Conservation (phyloP, 2,797 vertebrate species). For the Pangasius sanitwongsei region DNA sequence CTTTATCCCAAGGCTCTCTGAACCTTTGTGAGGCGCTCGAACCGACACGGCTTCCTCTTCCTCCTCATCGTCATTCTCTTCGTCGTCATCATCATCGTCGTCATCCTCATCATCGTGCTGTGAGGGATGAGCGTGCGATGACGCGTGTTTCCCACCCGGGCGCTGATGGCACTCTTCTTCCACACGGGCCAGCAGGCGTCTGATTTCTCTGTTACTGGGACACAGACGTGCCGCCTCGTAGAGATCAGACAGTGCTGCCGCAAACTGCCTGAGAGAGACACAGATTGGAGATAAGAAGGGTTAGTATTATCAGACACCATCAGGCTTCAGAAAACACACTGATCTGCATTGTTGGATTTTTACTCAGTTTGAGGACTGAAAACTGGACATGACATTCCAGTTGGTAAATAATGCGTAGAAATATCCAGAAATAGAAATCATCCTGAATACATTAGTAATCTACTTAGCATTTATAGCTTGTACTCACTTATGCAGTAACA, state of each 20-base stretch:
- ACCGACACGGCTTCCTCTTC: constrained; percentile 40
- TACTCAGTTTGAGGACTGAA: too few relatives aligned
- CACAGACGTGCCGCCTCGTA: constrained; percentile 90
- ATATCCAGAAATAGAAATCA: neutral
- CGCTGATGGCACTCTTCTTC: constrained; percentile 93
- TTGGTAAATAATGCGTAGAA: neutral
- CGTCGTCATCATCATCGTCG: constrained; percentile 62
- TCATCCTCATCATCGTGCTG: constrained; percentile 72
- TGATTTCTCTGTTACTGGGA: constrained; percentile 92
- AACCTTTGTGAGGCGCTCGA: constrained; percentile 64
- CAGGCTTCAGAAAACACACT: neutral
- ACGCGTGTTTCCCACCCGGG: constrained; percentile 69
- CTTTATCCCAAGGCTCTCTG: constrained; percentile 62
- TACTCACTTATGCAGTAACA: neutral
- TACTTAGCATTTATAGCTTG: neutral
- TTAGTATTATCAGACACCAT: neutral
- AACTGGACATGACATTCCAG: neutral
- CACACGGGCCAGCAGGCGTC: constrained; percentile 86
- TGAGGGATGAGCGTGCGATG: constrained; percentile 67
- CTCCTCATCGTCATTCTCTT: constrained; percentile 74
- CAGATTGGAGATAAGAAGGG: neutral
- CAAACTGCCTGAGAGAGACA: constrained; percentile 83
- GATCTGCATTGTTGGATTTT: neutral
- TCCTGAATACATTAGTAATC: neutral
- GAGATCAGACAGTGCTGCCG: constrained; percentile 89